Evolutionary conservation across 1,140 invertebrate species (phyloP).

Genomic region (Vanessa atalanta): DNA sequence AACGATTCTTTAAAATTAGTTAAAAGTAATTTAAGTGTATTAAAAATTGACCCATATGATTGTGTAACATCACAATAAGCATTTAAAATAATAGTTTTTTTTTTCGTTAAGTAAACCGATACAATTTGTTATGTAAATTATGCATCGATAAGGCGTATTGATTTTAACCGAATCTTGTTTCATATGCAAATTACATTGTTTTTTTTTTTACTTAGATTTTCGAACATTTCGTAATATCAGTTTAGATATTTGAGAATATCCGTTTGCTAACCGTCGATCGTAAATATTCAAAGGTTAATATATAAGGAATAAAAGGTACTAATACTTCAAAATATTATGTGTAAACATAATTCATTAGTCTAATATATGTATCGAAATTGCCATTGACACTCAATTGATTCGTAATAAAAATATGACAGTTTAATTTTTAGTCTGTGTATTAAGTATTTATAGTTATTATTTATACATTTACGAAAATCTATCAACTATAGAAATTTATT

Average conservation of each 20-base stretch:
- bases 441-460: too few relatives aligned
- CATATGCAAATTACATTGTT: not conserved
- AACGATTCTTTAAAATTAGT: not conserved
- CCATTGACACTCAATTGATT: too few relatives aligned
- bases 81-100: not conserved
- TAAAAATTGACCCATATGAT: slow-evolving; percentile 1
- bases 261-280: too few relatives aligned
- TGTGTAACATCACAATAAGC: not conserved
- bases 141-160: slow-evolving; percentile 1
- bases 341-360: too few relatives aligned
- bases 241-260: too few relatives aligned
- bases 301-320: too few relatives aligned
- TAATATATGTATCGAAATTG: too few relatives aligned
- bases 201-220: not conserved
- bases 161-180: not conserved
- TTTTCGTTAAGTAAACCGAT: too few relatives aligned
- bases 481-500: not conserved
- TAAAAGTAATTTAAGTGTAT: not conserved
- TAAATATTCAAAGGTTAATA: too few relatives aligned
- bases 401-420: too few relatives aligned
- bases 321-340: too few relatives aligned
- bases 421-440: too few relatives aligned
- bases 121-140: slow-evolving; percentile 10
- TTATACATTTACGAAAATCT: not conserved
- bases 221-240: not conserved